Conservation (phyloP, 1,140 invertebrate genomes). For the Sitodiplosis mosellana region DNA sequence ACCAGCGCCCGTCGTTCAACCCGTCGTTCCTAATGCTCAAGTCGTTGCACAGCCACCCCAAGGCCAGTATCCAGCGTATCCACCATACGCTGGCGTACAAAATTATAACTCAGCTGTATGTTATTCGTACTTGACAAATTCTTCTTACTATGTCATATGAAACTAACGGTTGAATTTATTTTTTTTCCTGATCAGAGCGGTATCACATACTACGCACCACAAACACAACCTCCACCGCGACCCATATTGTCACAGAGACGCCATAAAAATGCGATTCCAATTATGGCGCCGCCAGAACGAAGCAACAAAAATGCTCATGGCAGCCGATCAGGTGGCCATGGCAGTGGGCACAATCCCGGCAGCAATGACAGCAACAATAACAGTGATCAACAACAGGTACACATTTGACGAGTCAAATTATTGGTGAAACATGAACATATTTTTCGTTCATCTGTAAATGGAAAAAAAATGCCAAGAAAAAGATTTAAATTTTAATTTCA, state of each 20-base stretch:
- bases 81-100: background rate
- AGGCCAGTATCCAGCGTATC: background rate
- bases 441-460: no score
- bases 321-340: background rate
- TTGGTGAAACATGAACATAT: no score
- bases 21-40: background rate
- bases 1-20: background rate
- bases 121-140: background rate
- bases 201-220: constrained; percentile 24
- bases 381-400: background rate
- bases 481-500: no score
- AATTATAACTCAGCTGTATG: constrained; percentile 3
- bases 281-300: constrained; percentile 25
- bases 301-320: background rate
- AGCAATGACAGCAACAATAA: background rate
- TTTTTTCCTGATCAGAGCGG: constrained; percentile 12
- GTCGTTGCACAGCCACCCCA: background rate
- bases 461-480: no score
- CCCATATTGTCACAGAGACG: constrained; percentile 22
- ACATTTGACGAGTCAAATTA: no score
- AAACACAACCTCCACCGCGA: constrained; percentile 14
- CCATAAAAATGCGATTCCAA: constrained; percentile 27
- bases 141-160: background rate
- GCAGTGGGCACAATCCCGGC: constrained; percentile 2
- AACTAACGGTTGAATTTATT: no score